Percentiles rank a stretch among this genome's conserved stretches.
phyloP scores from a whole-genome alignment of 2,113 vertebrate species.

The Scalopus aquaticus region DNA sequence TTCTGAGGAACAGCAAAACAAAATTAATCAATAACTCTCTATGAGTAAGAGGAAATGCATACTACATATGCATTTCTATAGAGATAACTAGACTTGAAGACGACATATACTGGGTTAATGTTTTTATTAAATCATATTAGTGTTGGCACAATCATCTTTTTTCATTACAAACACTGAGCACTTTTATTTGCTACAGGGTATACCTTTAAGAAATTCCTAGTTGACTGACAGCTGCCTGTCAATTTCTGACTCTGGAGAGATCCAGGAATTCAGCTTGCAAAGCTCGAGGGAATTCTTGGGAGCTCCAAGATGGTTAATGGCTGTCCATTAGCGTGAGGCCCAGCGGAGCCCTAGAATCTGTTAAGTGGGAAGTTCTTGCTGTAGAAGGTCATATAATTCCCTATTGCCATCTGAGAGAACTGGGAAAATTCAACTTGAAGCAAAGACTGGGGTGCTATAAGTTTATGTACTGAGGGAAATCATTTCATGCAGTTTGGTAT shows the following conservation, averaged over 20 bases:
- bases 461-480: conserved; percentile 84
- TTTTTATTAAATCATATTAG: conserved; percentile 77
- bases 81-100: conserved; percentile 32
- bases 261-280: conserved; percentile 82
- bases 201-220: conserved; percentile 80
- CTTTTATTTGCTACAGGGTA: conserved; percentile 78
- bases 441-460: conserved; percentile 80
- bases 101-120: conserved; percentile 58
- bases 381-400: conserved; percentile 85
- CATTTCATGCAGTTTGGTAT: conserved; percentile 81
- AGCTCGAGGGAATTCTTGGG: conserved; percentile 83
- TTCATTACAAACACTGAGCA: conserved; percentile 72
- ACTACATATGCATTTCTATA: not conserved
- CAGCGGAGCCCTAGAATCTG: conserved; percentile 84
- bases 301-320: conserved; percentile 84
- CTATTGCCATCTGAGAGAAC: conserved; percentile 81
- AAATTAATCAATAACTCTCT: not conserved
- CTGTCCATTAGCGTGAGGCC: conserved; percentile 86
- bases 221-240: conserved; percentile 82
- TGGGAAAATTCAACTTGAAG: conserved; percentile 84
- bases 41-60: not conserved
- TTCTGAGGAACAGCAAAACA: not conserved
- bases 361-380: conserved; percentile 86
- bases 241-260: conserved; percentile 81
- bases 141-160: conserved; percentile 72